Base-by-base conservation (phyloP, 1,140 invertebrate genomes). In the Anagrus nilaparvatae region DNA sequence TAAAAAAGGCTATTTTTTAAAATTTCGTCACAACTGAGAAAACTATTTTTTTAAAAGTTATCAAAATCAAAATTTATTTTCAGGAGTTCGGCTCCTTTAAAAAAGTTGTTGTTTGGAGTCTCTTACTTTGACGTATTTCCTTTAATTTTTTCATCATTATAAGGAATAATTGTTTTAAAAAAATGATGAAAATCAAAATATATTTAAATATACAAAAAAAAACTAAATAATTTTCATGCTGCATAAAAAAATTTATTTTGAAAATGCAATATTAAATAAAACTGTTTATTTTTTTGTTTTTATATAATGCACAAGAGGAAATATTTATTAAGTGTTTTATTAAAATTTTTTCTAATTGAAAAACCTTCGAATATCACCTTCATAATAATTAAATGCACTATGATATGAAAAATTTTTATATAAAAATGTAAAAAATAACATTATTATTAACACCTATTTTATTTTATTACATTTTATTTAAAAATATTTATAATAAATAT, bases 301-400 rank as follows among this genome's bases (percentile, higher is more conserved):
- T n/a, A n/a, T n/a, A n/a, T n/a, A n/a, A n/a, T n/a, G n/a, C n/a
- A n/a, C n/a, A n/a, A n/a, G n/a, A n/a, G n/a, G n/a, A n/a, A n/a
- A n/a, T n/a, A n/a, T n/a, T n/a, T n/a, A n/a, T n/a, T n/a, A n/a
- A n/a, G n/a, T n/a, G n/a, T n/a, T n/a, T n/a, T n/a, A n/a, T n/a
- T n/a, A n/a, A 34, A 10, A 34, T 33, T 4, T 41, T 41, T 41
- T 14, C 40, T 21, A 34, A 25, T 39, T 27, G 14, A 34, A 31
- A 17, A n/a, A n/a, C 40, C 40, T 41, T 41, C 40, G 31, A 41
- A 41, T 23, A 2, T 30, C 19, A 41, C 34, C 31, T 41, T 41
- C 30, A 34, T 41, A 14, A 27, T 30, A 4, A 2, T 3, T 12
- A 14, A 12, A 24, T 27, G 7, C 24, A 28, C 25, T 2, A 16